Conservation (phyloP, 1,140 invertebrate genomes). For the Ganaspis sp. region DNA sequence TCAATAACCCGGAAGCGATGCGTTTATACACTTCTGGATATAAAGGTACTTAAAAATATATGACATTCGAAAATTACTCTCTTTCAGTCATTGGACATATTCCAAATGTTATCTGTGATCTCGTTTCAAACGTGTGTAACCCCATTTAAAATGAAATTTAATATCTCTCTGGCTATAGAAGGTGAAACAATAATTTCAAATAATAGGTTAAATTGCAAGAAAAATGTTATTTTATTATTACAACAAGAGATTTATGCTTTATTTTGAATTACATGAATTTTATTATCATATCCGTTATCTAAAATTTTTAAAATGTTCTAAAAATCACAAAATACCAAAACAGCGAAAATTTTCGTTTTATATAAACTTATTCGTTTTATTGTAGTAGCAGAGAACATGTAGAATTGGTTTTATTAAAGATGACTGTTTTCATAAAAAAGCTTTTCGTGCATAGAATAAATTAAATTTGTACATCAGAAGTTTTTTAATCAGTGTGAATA, state of each 20-base stretch:
- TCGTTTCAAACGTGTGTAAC: not conserved
- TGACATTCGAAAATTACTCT: not conserved
- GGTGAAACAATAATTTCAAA: not conserved
- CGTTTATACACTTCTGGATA: not conserved
- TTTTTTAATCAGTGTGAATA: conserved; percentile 20
- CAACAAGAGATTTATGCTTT: too few species aligned
- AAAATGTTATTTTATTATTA: not conserved
- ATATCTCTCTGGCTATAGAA: not conserved
- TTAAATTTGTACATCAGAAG: not conserved
- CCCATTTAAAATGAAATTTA: not conserved
- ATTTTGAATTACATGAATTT: too few species aligned
- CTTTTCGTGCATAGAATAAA: not conserved
- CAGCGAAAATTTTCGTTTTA: too few species aligned
- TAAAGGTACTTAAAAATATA: not conserved
- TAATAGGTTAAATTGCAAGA: conserved; percentile 1
- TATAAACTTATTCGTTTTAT: too few species aligned
- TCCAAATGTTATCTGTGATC: not conserved
- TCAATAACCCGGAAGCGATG: not conserved
- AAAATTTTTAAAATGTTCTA: too few species aligned
- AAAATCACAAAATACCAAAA: too few species aligned
- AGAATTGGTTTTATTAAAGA: not conserved
- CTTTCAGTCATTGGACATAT: not conserved
- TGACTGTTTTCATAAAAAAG: not conserved
- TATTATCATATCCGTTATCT: too few species aligned
- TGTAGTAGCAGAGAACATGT: too few species aligned